Conservation (phyloP, 2,113 vertebrate species). For the Neomonachus schauinslandi region DNA sequence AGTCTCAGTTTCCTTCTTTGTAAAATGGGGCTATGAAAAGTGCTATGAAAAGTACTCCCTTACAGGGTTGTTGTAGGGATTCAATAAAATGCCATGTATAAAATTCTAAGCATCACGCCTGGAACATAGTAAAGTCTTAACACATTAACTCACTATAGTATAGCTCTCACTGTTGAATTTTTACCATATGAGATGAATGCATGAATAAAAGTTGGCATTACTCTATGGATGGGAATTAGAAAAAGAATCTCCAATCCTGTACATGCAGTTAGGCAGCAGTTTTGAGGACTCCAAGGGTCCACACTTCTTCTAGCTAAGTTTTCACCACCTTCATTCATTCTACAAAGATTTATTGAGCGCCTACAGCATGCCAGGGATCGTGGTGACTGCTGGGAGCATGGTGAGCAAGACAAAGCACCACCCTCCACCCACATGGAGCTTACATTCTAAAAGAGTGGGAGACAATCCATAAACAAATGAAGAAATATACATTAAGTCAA, state of each 20-base stretch:
- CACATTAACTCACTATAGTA: neutral
- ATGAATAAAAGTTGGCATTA: neutral
- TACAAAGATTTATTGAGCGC: neutral
- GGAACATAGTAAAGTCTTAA: neutral
- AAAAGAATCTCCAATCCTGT: slow-evolving; percentile 27
- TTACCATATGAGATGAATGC: neutral
- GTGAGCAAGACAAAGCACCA: neutral
- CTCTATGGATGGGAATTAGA: neutral
- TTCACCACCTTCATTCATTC: neutral
- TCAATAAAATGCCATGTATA: slow-evolving; percentile 10
- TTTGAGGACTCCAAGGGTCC: neutral
- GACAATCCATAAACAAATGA: neutral
- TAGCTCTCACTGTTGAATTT: neutral
- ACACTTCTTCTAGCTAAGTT: neutral
- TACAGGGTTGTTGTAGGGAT: neutral
- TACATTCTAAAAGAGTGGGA: neutral
- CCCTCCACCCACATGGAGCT: neutral
- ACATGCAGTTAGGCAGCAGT: neutral
- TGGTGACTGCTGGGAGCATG: neutral
- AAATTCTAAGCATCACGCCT: neutral
- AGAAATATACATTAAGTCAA: neutral
- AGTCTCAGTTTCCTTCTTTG: slow-evolving; percentile 24
- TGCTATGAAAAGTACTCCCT: neutral
- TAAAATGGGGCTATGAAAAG: neutral
- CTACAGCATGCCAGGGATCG: neutral